These are phyloP conservation scores for Andricus curvator DNA, from an alignment of 2,888 invertebrate species.

Conservation along the genomic window DNA sequence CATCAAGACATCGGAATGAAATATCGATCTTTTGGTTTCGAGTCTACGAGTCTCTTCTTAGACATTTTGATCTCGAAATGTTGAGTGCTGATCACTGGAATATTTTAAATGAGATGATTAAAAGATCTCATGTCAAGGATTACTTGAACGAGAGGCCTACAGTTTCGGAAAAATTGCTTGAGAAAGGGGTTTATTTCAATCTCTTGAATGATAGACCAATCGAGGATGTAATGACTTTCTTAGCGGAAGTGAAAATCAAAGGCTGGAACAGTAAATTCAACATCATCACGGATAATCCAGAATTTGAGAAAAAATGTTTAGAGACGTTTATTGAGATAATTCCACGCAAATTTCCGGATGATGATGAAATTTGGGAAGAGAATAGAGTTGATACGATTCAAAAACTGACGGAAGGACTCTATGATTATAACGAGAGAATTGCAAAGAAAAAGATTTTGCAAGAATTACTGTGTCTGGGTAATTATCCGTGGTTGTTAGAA, in stretches of 20 bases:
- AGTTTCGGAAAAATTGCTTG: slow-evolving; percentile 42
- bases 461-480: slow-evolving; percentile 42
- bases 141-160: neutral
- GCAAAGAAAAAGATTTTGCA: slow-evolving; percentile 18
- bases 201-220: slow-evolving; percentile 54
- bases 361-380: slow-evolving; percentile 19
- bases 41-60: slow-evolving; percentile 49
- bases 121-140: slow-evolving; percentile 52
- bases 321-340: slow-evolving; percentile 36
- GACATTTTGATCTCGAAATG: slow-evolving; percentile 56
- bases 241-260: slow-evolving; percentile 43
- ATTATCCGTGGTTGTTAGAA: slow-evolving; percentile 64
- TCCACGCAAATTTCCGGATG: neutral
- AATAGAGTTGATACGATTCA: neutral
- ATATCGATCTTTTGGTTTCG: slow-evolving; percentile 46
- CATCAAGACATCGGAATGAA: slow-evolving; percentile 71
- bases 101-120: slow-evolving; percentile 64
- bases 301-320: slow-evolving; percentile 58
- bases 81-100: slow-evolving; percentile 65
- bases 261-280: slow-evolving; percentile 43
- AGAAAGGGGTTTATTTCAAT: slow-evolving; percentile 54
- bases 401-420: slow-evolving; percentile 49
- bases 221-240: slow-evolving; percentile 51
- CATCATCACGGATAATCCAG: slow-evolving; percentile 57
- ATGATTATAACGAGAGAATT: slow-evolving; percentile 56